phyloP scores from a whole-genome alignment of 2,888 invertebrate genomes.

The Piscicola geometra region DNA sequence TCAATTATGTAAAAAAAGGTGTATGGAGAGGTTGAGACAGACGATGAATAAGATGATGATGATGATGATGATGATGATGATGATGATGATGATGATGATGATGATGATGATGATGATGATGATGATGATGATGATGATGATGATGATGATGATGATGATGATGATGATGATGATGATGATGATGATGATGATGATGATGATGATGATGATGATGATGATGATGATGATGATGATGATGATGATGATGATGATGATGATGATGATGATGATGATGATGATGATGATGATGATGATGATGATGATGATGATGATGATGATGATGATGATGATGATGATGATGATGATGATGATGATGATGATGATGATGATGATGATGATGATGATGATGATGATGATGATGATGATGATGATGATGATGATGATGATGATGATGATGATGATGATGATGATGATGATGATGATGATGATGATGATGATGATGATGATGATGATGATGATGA shows the following conservation, averaged over 20 bases:
- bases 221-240: slow-evolving; percentile 95
- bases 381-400: slow-evolving; percentile 33
- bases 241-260: slow-evolving; percentile 94
- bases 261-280: slow-evolving; percentile 97
- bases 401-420: slow-evolving; percentile 28
- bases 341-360: slow-evolving; percentile 29
- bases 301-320: slow-evolving; percentile 26
- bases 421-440: slow-evolving; percentile 60
- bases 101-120: slow-evolving; percentile 28
- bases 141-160: slow-evolving; percentile 32
- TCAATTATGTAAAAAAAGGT: too few relatives aligned
- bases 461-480: slow-evolving; percentile 26
- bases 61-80: slow-evolving; percentile 26
- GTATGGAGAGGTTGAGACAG: too few relatives aligned
- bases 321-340: slow-evolving; percentile 26
- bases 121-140: slow-evolving; percentile 33
- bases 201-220: slow-evolving; percentile 95
- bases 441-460: slow-evolving; percentile 56
- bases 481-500: slow-evolving; percentile 28
- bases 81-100: slow-evolving; percentile 28
- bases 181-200: slow-evolving; percentile 71
- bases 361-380: slow-evolving; percentile 32
- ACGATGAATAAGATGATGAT: too few relatives aligned
- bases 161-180: slow-evolving; percentile 26
- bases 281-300: slow-evolving; percentile 69